phyloP scores from a whole-genome alignment of 2,888 invertebrate species.

The Euphydryas editha region DNA sequence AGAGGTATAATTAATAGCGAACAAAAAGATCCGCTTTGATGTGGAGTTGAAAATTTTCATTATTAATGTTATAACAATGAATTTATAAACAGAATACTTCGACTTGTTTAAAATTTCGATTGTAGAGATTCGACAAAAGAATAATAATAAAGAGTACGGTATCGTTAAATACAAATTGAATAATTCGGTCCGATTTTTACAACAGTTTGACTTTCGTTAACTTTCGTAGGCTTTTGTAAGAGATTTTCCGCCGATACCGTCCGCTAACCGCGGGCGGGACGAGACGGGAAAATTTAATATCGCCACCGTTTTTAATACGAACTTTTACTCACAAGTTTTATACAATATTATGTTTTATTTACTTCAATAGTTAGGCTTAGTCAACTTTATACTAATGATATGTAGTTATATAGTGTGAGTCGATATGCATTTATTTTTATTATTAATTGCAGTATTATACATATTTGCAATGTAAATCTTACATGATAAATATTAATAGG shows the following conservation, averaged over 20 bases:
- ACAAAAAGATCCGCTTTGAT: neutral
- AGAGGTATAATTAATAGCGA: constrained; percentile 4
- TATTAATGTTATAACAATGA: neutral
- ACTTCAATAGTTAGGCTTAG: neutral
- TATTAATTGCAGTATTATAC: no score
- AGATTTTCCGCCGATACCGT: constrained; percentile 19
- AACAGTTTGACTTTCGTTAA: constrained; percentile 25
- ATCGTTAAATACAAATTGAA: constrained; percentile 22
- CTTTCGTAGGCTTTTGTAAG: constrained; percentile 28
- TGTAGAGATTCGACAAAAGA: neutral
- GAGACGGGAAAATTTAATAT: constrained; percentile 18
- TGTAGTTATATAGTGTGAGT: no score
- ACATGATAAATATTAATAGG: no score
- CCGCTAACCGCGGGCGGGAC: constrained; percentile 18
- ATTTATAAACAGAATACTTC: neutral
- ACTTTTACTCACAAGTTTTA: neutral
- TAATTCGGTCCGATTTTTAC: constrained; percentile 27
- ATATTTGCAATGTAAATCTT: no score
- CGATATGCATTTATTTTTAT: no score
- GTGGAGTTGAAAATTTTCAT: neutral
- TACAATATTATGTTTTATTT: neutral
- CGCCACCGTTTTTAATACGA: constrained; percentile 19
- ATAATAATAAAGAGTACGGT: constrained; percentile 4
- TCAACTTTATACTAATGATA: neutral
- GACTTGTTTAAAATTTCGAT: neutral